Evolutionary conservation across 1,140 invertebrate species (phyloP), one percentile per base, ranked within the genome.

Genomic region (Macrotrachela quadricornifera): DNA sequence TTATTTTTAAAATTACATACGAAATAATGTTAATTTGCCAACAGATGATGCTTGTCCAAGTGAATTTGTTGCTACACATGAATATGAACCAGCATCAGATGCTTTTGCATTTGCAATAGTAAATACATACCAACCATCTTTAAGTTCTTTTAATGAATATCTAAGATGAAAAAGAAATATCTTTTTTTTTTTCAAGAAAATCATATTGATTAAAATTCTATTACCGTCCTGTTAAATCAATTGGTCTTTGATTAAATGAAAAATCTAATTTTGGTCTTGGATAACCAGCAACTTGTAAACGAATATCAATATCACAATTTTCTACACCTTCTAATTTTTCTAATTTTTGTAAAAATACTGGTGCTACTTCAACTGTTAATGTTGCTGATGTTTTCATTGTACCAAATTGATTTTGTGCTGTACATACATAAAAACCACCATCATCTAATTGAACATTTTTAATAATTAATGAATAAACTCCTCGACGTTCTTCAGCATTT

Each of bases 61-160:
- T 39, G 57, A 79, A 18, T 82, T 80, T 1, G 82, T 85, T 38
- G 90, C 83, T 63, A 79, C 74, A 60, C 86, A 87, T 12, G 80
- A 78, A 65, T 91, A 94, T 54, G 78, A 74, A 14, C 83, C 86
- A 49, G 75, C 76, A 68, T 92, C 86, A 48, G 39, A 38, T 46
- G 48, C 49, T 37, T 39, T 16, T 10, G 48, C 53, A 21, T 10
- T 43, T 9, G 30, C 43, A 12, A 54, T 38, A 36, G 43, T 49
- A 39, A 54, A 37, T 14, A 17, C 36, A 15, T 54, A 54, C 10
- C 46, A 13, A 46, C 48, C 30, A 6, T 49, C 46, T 40, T 53
- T 15, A 4, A 46, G 45, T n/a, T 54, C 53, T 17, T 17, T 54
- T 30, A 30, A 30, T 30, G 21, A 30, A 30, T 30, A 30, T 4